These are phyloP conservation scores for Tragelaphus strepsiceros DNA, from an alignment of 2,113 vertebrate species.

Conservation along the genomic window DNA sequence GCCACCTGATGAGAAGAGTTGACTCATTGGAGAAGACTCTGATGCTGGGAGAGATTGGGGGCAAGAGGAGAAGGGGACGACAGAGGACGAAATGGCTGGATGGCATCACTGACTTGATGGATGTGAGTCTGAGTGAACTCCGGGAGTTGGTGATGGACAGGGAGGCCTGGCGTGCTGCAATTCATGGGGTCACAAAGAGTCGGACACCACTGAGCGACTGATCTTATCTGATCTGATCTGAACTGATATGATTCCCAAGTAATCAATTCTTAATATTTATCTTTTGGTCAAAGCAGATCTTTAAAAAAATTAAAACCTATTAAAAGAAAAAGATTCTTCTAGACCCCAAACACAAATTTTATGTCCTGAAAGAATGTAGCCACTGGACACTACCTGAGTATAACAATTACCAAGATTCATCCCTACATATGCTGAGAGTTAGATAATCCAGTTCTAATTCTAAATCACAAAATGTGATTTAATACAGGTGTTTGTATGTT, in stretches of 20 bases:
- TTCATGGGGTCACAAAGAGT: no score
- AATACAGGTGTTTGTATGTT: not conserved
- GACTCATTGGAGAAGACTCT: no score
- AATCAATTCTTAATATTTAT: not conserved
- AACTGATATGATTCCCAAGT: not conserved
- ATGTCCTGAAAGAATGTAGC: not conserved
- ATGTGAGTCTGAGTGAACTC: no score
- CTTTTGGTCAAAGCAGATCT: not conserved
- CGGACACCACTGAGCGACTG: no score
- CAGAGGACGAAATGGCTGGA: no score
- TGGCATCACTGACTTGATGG: no score
- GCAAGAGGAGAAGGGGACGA: no score
- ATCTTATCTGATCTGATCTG: no score
- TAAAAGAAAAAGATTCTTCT: not conserved
- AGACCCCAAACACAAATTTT: not conserved
- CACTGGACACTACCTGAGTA: not conserved
- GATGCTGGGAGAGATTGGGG: no score
- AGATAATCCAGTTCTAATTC: not conserved
- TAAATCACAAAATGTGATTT: not conserved
- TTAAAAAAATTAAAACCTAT: not conserved
- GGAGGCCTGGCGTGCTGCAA: no score
- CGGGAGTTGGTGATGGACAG: no score
- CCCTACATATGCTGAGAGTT: not conserved
- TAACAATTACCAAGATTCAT: not conserved
- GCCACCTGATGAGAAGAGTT: no score